Evolutionary conservation across 2,797 vertebrate genomes (phyloP).

Genomic region (Fringilla coelebs): DNA sequence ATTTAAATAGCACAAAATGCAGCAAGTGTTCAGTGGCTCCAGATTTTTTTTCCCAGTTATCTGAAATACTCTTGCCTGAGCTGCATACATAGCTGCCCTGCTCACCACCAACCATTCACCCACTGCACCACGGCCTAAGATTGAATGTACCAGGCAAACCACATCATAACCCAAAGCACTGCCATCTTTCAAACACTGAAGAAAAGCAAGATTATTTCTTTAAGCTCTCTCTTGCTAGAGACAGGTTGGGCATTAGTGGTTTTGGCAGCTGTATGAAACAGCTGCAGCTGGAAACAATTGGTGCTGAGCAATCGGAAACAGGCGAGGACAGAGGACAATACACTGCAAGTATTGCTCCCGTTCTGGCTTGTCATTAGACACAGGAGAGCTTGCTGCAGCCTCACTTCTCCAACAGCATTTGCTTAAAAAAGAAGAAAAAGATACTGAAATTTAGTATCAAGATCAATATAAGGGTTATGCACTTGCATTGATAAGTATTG

Average conservation of each 20-base stretch:
- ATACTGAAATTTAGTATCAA: not conserved
- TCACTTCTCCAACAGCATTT: not conserved
- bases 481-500: not conserved
- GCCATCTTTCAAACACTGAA: not conserved
- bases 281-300: slow-evolving; percentile 16
- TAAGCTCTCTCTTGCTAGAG: not conserved
- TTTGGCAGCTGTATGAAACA: slow-evolving; percentile 14
- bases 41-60: not conserved
- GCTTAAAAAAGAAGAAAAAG: not conserved
- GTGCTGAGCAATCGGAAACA: not conserved
- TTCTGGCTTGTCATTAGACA: not conserved
- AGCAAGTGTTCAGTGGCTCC: not conserved
- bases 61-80: not conserved
- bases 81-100: not conserved
- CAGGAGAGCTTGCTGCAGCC: not conserved
- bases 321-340: not conserved
- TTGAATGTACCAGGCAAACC: not conserved
- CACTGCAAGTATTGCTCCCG: not conserved
- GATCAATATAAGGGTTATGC: not conserved
- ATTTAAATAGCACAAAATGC: not conserved
- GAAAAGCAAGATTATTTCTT: not conserved
- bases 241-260: slow-evolving; percentile 1
- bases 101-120: not conserved
- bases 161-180: not conserved
- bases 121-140: not conserved